Evolutionary conservation across 2,113 vertebrate species (phyloP), one percentile per base, ranked within the genome.

Genomic region (Albula glossodonta): DNA sequence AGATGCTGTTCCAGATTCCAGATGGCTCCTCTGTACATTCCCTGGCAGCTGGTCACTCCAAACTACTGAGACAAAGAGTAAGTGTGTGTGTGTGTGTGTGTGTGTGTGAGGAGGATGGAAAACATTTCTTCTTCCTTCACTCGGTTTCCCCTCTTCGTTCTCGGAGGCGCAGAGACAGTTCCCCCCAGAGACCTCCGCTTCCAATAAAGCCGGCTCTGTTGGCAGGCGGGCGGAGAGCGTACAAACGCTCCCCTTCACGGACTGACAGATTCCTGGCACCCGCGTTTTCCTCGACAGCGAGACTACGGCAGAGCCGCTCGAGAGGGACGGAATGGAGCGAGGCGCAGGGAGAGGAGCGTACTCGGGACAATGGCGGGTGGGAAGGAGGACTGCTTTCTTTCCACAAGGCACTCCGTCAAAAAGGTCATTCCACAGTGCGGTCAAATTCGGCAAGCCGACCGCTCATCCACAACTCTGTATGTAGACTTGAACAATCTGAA

Each of bases 11-110:
- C 31, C 31, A 41, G 92, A 93, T 94, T 94, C 93, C 93, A 94
- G 90, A 93, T 92, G 93, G 90, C 91, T 93, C 91, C 81, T 89
- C 92, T 94, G 93, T 95, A 94, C 91, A 94, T 94, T 94, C 94
- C 93, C 94, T 94, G 93, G 93, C 93, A 95, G 91, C 92, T 89
- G 88, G 86, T 92, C 79, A 6, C 86, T 86, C 90, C 87, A 90
- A 89, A 87, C 81, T 86, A 78, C 57, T 5, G 84, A 92, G 91
- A 94, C 93, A 93, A 88, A 86, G 80, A 90, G 87, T 82, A 79
- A 91, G 89, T 87, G 84, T 49, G 81, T 48, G 12, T 51, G 77
- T 79, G 80, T 50, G 63, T 87, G 84, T 53, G 81, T 51, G 10
- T 53, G 74, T 83, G 83, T 48, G 87, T 83, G 31, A 87, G 83